phyloP scores from a whole-genome alignment of 2,888 invertebrate genomes.

The Stictocephala bisonia region DNA sequence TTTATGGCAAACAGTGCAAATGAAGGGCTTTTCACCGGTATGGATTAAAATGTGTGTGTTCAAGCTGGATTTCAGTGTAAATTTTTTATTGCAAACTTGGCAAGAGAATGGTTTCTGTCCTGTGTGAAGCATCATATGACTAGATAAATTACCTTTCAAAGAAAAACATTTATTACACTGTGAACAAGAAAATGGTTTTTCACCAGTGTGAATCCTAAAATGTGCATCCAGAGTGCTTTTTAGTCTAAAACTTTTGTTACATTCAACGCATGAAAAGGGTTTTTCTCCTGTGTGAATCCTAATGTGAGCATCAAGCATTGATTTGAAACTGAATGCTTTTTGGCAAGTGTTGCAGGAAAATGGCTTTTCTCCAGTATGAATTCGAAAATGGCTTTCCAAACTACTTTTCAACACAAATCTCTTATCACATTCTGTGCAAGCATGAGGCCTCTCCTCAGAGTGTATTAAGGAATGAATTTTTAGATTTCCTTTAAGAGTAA shows the following conservation, averaged over 20 bases:
- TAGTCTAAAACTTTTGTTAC: conserved; percentile 56
- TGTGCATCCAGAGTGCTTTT: conserved; percentile 56
- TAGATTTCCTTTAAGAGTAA: conserved; percentile 28
- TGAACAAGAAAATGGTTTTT: conserved; percentile 50
- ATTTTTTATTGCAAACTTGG: conserved; percentile 36
- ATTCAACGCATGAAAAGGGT: conserved; percentile 55
- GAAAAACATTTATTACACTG: conserved; percentile 38
- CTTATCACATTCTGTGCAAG: conserved; percentile 57
- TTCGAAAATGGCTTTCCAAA: conserved; percentile 55
- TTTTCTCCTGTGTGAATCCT: conserved; percentile 41
- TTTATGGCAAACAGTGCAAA: conserved; percentile 26
- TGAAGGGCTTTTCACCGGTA: conserved; percentile 32
- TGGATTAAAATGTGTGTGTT: conserved; percentile 34
- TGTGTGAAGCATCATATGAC: conserved; percentile 30
- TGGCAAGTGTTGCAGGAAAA: conserved; percentile 40
- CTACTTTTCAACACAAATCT: conserved; percentile 56
- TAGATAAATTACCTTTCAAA: conserved; percentile 21
- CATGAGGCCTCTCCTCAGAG: conserved; percentile 36
- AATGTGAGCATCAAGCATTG: conserved; percentile 35
- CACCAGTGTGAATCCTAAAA: conserved; percentile 57
- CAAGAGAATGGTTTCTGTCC: conserved; percentile 36
- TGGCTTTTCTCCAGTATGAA: conserved; percentile 57
- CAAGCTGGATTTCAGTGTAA: conserved; percentile 26
- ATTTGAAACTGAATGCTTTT: conserved; percentile 34
- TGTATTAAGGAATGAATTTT: conserved; percentile 31